Base-by-base conservation (phyloP, 30 jellyfish, hydroid and myxozoan genomes). In the Euphysa ruthae region DNA sequence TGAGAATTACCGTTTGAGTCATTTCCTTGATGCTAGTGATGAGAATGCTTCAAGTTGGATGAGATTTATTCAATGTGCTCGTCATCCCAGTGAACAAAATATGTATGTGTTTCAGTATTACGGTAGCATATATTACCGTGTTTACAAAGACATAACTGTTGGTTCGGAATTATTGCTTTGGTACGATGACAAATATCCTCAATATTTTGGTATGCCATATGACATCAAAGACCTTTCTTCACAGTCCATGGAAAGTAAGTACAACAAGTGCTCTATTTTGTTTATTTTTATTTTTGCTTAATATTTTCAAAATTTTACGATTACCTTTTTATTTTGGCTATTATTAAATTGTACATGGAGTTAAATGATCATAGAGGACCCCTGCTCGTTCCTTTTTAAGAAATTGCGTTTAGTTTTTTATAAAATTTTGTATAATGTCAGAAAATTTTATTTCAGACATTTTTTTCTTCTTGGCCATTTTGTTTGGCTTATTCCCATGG, bases 141-240 rank as follows among this genome's bases (percentile, higher is more conserved):
- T 93, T 8, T 88, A 77, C 71, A 88, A 88, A 61, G 97, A 88
- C 70, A 79, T 88, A 18, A 83, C 93, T 0, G 93, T 79, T 16
- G 97, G 97, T 5, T 50, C 75, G 4, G 97, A 88, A 34, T 91
- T 88, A 50, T 58, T 88, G 93, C 94, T 81, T 26, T 88, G 97
- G 97, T 88, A 88, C 54, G 97, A 88, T 54, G 97, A 88, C 32
- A 88, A 88, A 71, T 88, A 88, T 35, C 97, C 97, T 44, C 97
- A 88, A 56, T 74, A 72, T 72, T 71, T 80, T 70, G 97, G 97
- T 0, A 61, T 88, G 44, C 97, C 97, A 13, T 63, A 69, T 58
- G 97, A 88, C 24, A 88, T 88, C 64, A 44, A 82, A 46, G 97
- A 88, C 77, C 65, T 88, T 93, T 73, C 97, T 4, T 69, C 93